Base-by-base conservation (phyloP, 1,140 invertebrate species). In the Anastatus disparis region DNA sequence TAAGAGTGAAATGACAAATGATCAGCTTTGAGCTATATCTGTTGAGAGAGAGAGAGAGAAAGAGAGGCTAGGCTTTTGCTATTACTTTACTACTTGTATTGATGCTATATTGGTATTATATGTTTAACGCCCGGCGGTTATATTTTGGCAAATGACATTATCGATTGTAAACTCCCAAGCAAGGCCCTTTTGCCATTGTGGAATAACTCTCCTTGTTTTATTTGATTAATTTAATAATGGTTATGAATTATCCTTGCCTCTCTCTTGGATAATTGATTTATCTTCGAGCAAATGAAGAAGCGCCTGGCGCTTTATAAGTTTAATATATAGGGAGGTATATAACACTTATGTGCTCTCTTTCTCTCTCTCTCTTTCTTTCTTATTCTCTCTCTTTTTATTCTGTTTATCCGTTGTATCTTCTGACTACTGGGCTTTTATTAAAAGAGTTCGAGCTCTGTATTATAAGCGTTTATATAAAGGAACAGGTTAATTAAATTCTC, bases 191-290 rank as follows among this genome's bases (percentile, higher is more conserved):
- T 40, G 27, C 52, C 56, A 52, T 50, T 61, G 55, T 48, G 9
- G 40, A 22, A 9, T 56, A 22, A 35, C 55, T 13, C 59, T 35
- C 22, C 38, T 53, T 44, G 53, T 50, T 58, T 59, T n/a, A n/a
- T 55, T 69, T 42, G 66, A 61, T 61, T 69, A 61, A 69, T 69
- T 70, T 55, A 63, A 55, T 63, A 70, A 55, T 63, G 35, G 67
- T 52, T 59, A 69, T 61, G 56, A 29, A 61, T 55, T 53, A 40
- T n/a, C 8, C n/a, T 3, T 35, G 29, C 9, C n/a, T n/a, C n/a
- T n/a, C n/a, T n/a, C 31, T 38, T 15, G 55, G 2, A 24, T 55
- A 69, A 69, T 69, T 59, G 56, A 69, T 61, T 69, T 69, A 61
- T 69, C 29, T 38, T 6, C 15, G n/a, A 13, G 27, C 9, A 3